Evolutionary conservation across 2,113 vertebrate genomes (phyloP).

Genomic region (Vidua macroura): DNA sequence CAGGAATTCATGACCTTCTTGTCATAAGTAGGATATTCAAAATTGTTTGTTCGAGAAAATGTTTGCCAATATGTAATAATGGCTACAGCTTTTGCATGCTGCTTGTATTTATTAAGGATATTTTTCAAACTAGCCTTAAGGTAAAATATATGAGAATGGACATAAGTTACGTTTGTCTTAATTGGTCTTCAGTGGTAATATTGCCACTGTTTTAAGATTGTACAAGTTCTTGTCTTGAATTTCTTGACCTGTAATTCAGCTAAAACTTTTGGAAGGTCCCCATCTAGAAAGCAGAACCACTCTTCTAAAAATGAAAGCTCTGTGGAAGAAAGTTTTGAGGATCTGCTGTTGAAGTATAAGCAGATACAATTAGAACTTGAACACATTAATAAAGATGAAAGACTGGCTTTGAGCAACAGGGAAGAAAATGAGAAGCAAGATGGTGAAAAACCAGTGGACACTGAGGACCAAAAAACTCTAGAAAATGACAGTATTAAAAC

Average conservation of each 20-base stretch:
- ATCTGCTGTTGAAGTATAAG: slow-evolving; percentile 92
- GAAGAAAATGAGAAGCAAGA: slow-evolving; percentile 65
- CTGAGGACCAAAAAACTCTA: slow-evolving; percentile 64
- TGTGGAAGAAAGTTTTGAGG: slow-evolving; percentile 94
- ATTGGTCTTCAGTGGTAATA: neutral
- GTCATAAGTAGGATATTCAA: neutral
- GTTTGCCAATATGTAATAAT: neutral
- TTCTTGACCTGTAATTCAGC: slow-evolving; percentile 82
- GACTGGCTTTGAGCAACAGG: slow-evolving; percentile 80
- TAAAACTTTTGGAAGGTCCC: slow-evolving; percentile 79
- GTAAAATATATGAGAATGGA: neutral
- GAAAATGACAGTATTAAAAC: slow-evolving; percentile 73
- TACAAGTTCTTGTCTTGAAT: slow-evolving; percentile 27
- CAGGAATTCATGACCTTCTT: neutral
- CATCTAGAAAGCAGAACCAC: slow-evolving; percentile 77
- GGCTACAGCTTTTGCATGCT: neutral
- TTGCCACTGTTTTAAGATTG: neutral
- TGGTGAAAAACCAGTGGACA: slow-evolving; percentile 36
- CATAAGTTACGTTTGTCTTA: neutral
- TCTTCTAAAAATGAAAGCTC: slow-evolving; percentile 79
- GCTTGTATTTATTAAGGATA: neutral
- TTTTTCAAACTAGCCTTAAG: neutral
- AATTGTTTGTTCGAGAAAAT: neutral
- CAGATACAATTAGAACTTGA: slow-evolving; percentile 97
- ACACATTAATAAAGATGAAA: slow-evolving; percentile 94